Evolutionary conservation across 2,797 vertebrate genomes (phyloP).

Genomic region (Tachyglossus aculeatus): DNA sequence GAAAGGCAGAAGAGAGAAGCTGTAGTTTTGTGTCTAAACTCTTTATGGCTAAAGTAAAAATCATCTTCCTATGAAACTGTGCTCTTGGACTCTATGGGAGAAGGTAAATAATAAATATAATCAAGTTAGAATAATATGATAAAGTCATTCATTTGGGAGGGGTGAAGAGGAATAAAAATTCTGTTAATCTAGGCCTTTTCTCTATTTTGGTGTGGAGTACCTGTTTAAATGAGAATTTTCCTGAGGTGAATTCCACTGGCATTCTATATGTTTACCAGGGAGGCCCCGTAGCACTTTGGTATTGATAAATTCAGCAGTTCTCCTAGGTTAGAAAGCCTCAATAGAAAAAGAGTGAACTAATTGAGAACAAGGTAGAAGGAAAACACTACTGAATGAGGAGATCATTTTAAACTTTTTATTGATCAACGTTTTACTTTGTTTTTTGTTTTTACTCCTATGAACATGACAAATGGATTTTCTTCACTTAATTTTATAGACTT

Average conservation of each 20-base stretch:
- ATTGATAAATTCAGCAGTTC: background rate
- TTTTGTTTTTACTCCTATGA: background rate
- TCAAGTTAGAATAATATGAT: background rate
- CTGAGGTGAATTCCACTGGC: background rate
- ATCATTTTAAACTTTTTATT: background rate
- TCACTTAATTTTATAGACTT: background rate
- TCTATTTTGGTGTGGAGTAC: background rate
- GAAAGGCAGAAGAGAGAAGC: background rate
- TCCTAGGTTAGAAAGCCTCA: background rate
- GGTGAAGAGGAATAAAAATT: background rate
- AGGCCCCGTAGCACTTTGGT: background rate
- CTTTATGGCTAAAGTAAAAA: too few species aligned
- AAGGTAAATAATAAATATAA: too few species aligned
- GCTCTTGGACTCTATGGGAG: too few species aligned
- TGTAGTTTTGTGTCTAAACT: too few species aligned
- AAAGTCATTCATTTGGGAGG: background rate
- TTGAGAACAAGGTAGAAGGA: background rate
- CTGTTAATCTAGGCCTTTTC: background rate
- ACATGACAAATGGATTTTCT: background rate
- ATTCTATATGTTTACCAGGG: background rate
- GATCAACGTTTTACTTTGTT: background rate
- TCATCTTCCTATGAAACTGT: too few species aligned
- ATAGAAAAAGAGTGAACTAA: background rate
- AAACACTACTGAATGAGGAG: background rate
- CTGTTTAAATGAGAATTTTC: background rate